Conservation (phyloP, 2,888 invertebrate genomes). For the Lasius fuliginosus region DNA sequence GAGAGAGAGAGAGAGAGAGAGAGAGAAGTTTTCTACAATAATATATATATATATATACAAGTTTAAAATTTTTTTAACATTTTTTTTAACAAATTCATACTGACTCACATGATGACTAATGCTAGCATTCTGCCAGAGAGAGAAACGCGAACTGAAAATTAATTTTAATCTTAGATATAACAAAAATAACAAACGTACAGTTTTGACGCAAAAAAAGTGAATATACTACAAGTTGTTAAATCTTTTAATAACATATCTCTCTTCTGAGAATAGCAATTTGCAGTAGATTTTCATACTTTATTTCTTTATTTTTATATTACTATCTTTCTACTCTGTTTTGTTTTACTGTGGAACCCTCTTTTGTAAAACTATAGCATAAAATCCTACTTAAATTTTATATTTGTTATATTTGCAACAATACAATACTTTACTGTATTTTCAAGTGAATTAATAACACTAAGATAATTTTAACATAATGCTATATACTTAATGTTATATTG, state of each 20-base stretch:
- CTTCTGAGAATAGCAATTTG: conserved; percentile 1
- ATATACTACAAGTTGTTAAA: conserved; percentile 28
- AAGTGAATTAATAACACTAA: neutral
- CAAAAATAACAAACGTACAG: neutral
- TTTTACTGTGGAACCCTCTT: neutral
- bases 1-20: neutral
- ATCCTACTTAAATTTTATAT: neutral
- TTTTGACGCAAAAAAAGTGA: neutral
- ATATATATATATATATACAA: neutral
- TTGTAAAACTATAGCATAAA: neutral
- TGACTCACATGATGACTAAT: neutral
- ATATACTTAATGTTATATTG: conserved; percentile 8
- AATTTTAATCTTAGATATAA: neutral
- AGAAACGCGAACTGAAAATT: neutral
- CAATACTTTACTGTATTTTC: neutral
- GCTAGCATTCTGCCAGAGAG: neutral
- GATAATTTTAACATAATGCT: conserved; percentile 10
- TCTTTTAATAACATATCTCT: conserved; percentile 3
- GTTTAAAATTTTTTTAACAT: neutral
- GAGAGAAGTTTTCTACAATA: neutral
- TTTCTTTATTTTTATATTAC: neutral
- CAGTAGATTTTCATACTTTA: conserved; percentile 11
- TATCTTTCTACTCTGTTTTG: neutral
- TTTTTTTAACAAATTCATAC: neutral
- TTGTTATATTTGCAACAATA: neutral